Conservation (phyloP, 2,888 invertebrate genomes). For the Bugulina stolonifera region DNA sequence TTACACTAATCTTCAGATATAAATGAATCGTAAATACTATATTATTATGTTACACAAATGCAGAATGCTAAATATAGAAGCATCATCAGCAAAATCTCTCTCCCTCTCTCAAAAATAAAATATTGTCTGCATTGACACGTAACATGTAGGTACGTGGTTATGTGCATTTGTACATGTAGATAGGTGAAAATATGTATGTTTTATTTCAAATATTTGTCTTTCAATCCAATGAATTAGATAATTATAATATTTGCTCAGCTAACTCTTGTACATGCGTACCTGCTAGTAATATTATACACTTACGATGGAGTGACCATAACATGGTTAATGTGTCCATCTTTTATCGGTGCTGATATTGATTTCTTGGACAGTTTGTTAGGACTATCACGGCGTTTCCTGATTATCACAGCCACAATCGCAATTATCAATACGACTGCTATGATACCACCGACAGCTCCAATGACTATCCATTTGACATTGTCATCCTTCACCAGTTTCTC, state of each 20-base stretch:
- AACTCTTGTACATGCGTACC: too few relatives aligned
- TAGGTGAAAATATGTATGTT: too few relatives aligned
- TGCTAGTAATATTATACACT: too few relatives aligned
- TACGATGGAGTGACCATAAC: not conserved
- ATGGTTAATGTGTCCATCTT: slow-evolving; percentile 7
- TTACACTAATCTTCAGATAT: not conserved
- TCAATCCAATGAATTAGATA: too few relatives aligned
- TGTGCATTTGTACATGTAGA: too few relatives aligned
- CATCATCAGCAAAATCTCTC: not conserved
- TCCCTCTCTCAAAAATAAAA: not conserved
- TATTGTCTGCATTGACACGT: too few relatives aligned
- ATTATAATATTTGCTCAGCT: too few relatives aligned
- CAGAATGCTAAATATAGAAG: not conserved
- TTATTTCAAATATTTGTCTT: too few relatives aligned
- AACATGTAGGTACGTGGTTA: too few relatives aligned
- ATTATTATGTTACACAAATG: too few relatives aligned
- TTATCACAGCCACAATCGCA: not conserved
- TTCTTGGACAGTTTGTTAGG: not conserved
- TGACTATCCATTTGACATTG: not conserved
- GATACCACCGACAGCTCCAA: not conserved
- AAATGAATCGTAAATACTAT: not conserved
- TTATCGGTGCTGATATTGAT: not conserved
- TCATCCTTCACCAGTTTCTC: too few relatives aligned
- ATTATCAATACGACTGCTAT: not conserved
- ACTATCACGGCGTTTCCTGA: not conserved